Conservation (phyloP, 1,140 invertebrate genomes). For the Caenorhabditis briggsae region DNA sequence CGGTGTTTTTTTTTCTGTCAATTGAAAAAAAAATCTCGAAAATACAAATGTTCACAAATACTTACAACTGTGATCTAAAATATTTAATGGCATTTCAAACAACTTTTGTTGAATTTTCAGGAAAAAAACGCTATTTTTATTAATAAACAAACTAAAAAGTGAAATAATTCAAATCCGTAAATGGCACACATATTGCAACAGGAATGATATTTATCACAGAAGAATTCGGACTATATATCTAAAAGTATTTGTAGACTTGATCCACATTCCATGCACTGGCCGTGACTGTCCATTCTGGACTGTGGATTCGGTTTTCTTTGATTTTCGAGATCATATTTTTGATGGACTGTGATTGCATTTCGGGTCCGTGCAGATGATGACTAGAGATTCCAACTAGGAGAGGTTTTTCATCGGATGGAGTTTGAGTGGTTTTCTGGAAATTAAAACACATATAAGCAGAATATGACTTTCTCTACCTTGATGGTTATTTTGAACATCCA, state of each 20-base stretch:
- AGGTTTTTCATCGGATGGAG: slow-evolving; percentile 40
- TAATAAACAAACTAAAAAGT: neutral
- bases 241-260: slow-evolving; percentile 63
- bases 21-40: too few species aligned
- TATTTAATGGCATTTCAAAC: too few species aligned
- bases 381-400: slow-evolving; percentile 58
- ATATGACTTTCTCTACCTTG: neutral
- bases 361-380: slow-evolving; percentile 63
- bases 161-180: neutral
- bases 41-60: too few species aligned
- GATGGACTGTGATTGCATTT: slow-evolving; percentile 60
- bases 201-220: neutral
- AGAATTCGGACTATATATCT: neutral
- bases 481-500: slow-evolving; percentile 63
- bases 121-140: too few species aligned
- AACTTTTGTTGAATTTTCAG: too few species aligned
- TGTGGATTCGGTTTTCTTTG: slow-evolving; percentile 39
- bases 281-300: slow-evolving; percentile 61
- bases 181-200: slow-evolving; percentile 1
- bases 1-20: too few species aligned
- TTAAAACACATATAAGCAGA: neutral
- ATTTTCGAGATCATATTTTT: slow-evolving; percentile 58
- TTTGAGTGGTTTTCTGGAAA: slow-evolving; percentile 52
- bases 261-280: slow-evolving; percentile 64
- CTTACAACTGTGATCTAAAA: too few species aligned